Percentiles rank a stretch among this genome's conserved stretches.
phyloP scores from a whole-genome alignment of 2,113 vertebrate genomes.

The Haemorhous mexicanus region DNA sequence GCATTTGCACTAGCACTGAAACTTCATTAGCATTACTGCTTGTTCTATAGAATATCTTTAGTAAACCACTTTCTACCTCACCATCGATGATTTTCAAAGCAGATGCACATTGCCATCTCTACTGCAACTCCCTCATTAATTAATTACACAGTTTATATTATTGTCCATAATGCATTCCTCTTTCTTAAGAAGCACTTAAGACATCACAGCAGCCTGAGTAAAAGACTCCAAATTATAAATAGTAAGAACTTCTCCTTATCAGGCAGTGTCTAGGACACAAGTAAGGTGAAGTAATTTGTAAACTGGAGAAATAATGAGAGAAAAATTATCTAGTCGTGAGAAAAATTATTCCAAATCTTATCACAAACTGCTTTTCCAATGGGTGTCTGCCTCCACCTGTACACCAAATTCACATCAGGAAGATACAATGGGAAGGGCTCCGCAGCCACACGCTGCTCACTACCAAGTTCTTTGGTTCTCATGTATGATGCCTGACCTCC shows the following conservation, averaged over 20 bases:
- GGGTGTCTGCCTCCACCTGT: not conserved
- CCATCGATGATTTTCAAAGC: not conserved
- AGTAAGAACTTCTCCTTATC: conserved; percentile 7
- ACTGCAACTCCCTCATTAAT: not conserved
- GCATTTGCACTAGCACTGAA: not conserved
- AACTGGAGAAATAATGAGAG: not conserved
- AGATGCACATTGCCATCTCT: not conserved
- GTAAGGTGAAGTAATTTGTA: not conserved
- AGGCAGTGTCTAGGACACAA: not conserved
- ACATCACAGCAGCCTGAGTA: not conserved
- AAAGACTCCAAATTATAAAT: conserved; percentile 2
- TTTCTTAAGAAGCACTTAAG: not conserved
- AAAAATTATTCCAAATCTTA: not conserved
- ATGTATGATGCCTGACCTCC: not conserved
- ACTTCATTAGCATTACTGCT: not conserved
- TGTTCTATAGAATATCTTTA: not conserved
- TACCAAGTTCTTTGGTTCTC: not conserved
- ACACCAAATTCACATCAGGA: not conserved
- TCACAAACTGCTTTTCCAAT: not conserved
- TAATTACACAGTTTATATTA: not conserved
- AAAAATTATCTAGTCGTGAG: not conserved
- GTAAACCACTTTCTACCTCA: not conserved
- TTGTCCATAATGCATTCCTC: not conserved
- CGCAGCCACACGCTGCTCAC: not conserved
- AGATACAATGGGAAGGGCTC: not conserved